A percentile compares a stretch with the other conserved stretches of the same genome.
Evolutionary conservation across 2,888 invertebrate genomes (phyloP).

Genomic region (Sepioteuthis lessoniana): DNA sequence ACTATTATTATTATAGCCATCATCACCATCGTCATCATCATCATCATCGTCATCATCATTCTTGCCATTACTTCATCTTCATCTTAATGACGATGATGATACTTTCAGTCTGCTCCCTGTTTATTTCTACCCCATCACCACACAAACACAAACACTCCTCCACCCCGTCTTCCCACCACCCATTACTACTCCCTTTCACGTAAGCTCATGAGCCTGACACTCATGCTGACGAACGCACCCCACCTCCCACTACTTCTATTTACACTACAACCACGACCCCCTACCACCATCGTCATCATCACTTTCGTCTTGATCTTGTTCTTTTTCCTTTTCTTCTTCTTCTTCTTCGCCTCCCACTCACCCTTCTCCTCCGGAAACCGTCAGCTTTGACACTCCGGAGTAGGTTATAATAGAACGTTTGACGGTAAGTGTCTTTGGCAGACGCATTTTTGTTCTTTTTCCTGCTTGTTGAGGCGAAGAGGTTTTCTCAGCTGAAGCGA

Average conservation of each 20-base stretch:
- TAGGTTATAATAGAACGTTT: slow-evolving; percentile 23
- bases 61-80: background rate
- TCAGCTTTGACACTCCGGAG: slow-evolving; percentile 33
- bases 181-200: slow-evolving; percentile 8
- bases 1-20: background rate
- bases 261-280: background rate
- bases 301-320: background rate
- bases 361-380: background rate
- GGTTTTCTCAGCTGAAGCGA: slow-evolving; percentile 33
- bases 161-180: background rate
- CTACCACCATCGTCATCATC: background rate
- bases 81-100: slow-evolving; percentile 2
- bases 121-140: background rate
- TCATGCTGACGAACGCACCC: slow-evolving; percentile 33
- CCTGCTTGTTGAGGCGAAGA: slow-evolving; percentile 33
- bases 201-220: slow-evolving; percentile 14
- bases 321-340: background rate
- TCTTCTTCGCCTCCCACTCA: background rate
- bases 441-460: slow-evolving; percentile 23
- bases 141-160: background rate
- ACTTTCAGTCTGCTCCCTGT: slow-evolving; percentile 11
- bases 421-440: slow-evolving; percentile 23
- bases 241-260: slow-evolving; percentile 3
- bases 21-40: background rate
- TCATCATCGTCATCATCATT: background rate